Conservation (phyloP, 2,797 vertebrate genomes). For the Tangara arthus region DNA sequence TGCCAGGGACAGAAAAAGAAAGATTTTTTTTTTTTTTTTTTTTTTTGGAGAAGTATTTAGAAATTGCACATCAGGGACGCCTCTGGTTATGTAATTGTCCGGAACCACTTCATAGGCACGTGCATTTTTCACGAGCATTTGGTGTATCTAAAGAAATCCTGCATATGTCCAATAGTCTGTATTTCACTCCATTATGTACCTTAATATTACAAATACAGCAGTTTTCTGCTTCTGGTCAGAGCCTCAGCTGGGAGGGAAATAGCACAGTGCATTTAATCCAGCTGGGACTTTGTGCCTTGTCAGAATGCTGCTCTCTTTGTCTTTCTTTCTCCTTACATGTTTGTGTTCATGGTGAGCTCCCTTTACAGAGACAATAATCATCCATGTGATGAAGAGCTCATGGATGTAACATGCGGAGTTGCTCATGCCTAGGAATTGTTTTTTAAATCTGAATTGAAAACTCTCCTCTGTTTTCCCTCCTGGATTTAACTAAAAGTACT, state of each 20-base stretch:
- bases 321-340: background rate
- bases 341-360: background rate
- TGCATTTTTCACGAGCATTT: background rate
- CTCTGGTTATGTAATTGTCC: background rate
- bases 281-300: background rate
- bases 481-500: background rate
- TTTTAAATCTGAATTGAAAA: background rate
- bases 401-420: background rate
- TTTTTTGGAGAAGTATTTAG: background rate
- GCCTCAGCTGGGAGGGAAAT: background rate
- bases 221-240: background rate
- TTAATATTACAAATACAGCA: background rate
- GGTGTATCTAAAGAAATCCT: background rate
- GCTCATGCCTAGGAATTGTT: background rate
- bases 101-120: background rate
- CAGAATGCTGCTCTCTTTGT: background rate
- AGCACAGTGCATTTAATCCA: background rate
- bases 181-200: background rate
- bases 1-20: background rate
- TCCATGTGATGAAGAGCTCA: background rate
- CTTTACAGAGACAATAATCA: background rate
- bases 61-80: background rate
- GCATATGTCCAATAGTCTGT: background rate
- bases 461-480: background rate
- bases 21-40: background rate